These are phyloP conservation scores for Polypterus bichir DNA, from an alignment of 2,113 vertebrate species.

Conservation along the genomic window DNA sequence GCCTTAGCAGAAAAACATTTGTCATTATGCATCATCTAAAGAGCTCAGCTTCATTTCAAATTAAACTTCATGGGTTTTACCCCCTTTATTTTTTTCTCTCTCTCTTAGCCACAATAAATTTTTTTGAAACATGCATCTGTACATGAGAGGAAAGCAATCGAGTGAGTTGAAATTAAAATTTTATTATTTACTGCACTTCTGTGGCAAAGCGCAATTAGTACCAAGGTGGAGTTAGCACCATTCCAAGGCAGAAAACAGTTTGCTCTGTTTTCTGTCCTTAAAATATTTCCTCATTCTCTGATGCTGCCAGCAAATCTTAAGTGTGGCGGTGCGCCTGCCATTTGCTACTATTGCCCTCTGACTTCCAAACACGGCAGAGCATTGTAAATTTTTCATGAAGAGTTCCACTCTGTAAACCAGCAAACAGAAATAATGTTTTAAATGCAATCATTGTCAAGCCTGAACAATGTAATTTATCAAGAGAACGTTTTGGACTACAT, in stretches of 20 bases:
- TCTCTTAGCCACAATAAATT: conserved; percentile 56
- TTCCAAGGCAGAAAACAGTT: conserved; percentile 38
- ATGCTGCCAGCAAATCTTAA: conserved; percentile 54
- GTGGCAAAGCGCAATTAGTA: conserved; percentile 82
- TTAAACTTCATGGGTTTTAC: conserved; percentile 66
- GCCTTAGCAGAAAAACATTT: conserved; percentile 73
- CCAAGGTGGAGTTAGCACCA: conserved; percentile 68
- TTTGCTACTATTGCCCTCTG: conserved; percentile 65
- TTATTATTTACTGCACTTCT: conserved; percentile 83
- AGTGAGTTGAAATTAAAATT: conserved; percentile 79
- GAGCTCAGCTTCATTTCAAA: conserved; percentile 65
- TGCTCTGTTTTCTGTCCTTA: conserved; percentile 30
- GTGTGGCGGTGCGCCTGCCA: conserved; percentile 60
- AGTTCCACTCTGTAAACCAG: conserved; percentile 74
- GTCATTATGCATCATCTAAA: conserved; percentile 70
- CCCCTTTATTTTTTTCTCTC: conserved; percentile 54
- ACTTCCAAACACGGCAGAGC: conserved; percentile 67
- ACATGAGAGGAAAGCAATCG: conserved; percentile 51
- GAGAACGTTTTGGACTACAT: conserved; percentile 98
- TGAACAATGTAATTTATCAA: conserved; percentile 99
- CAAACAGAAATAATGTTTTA: conserved; percentile 99
- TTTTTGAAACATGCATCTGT: conserved; percentile 61
- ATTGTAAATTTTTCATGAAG: conserved; percentile 86
- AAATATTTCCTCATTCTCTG: conserved; percentile 43
- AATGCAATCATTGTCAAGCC: conserved; percentile 99